Evolutionary conservation across 2,888 invertebrate genomes (phyloP).

Genomic region (Iphiclides podalirius): DNA sequence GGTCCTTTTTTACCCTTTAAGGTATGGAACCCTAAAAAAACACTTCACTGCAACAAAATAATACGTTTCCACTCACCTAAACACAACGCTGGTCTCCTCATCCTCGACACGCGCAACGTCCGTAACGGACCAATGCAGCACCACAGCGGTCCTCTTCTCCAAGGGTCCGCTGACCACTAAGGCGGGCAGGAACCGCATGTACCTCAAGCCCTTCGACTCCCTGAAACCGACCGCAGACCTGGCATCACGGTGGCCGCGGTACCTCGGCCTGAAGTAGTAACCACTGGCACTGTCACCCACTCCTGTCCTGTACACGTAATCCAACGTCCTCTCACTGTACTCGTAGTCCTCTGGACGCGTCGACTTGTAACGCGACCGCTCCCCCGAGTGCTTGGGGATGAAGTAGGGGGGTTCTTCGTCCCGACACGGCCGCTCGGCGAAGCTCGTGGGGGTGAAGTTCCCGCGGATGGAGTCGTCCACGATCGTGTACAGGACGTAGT

Average conservation of each 20-base stretch:
- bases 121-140: constrained; percentile 62
- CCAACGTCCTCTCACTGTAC: constrained; percentile 8
- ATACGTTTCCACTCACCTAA: constrained; percentile 59
- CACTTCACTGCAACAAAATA: no score
- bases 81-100: constrained; percentile 65
- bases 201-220: constrained; percentile 41
- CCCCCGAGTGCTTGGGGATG: constrained; percentile 54
- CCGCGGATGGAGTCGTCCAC: constrained; percentile 60
- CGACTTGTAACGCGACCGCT: constrained; percentile 42
- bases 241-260: constrained; percentile 44
- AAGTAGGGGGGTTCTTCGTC: constrained; percentile 61
- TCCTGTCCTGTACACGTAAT: constrained; percentile 35
- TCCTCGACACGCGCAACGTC: constrained; percentile 59
- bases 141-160: constrained; percentile 44
- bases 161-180: constrained; percentile 61
- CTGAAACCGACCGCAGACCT: constrained; percentile 44
- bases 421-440: constrained; percentile 55
- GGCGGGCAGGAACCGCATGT: constrained; percentile 46
- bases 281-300: constrained; percentile 40
- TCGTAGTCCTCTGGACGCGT: neutral
- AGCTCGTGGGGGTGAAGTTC: constrained; percentile 67
- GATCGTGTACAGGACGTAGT: constrained; percentile 65
- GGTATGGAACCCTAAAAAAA: no score
- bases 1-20: no score
- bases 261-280: constrained; percentile 63